These are phyloP conservation scores for roundworm (Caenorhabditis elegans) DNA, from an alignment of 1,140 invertebrate genomes.

Conservation along the genomic window DNA sequence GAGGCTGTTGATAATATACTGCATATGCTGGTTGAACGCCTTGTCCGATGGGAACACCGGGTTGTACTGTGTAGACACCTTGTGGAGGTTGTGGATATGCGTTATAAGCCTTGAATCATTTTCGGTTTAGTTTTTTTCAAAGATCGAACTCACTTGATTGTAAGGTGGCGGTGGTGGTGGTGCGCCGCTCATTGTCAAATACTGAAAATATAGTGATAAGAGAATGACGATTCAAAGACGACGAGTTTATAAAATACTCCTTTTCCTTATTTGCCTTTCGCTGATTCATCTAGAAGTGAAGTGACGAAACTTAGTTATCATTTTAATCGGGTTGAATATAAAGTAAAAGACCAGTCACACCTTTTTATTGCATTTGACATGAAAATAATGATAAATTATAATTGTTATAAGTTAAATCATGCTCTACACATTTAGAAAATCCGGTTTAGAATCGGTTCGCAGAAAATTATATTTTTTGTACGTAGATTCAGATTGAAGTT, in stretches of 20 bases:
- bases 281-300: not conserved
- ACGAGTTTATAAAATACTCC: conserved; percentile 27
- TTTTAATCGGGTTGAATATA: not conserved
- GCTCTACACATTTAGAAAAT: not conserved
- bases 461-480: not conserved
- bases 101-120: not conserved
- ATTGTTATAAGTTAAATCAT: no score
- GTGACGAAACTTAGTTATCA: not conserved
- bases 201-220: conserved; percentile 19
- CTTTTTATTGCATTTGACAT: not conserved
- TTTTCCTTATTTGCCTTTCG: not conserved
- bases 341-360: not conserved
- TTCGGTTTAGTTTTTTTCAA: not conserved
- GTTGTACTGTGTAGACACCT: conserved; percentile 1
- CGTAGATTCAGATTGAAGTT: not conserved
- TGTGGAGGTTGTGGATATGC: not conserved
- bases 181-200: not conserved
- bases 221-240: not conserved
- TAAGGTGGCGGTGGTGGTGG: conserved; percentile 1
- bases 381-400: conserved; percentile 20
- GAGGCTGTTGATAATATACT: conserved; percentile 9
- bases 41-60: conserved; percentile 1
- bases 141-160: not conserved
- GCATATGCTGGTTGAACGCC: conserved; percentile 19
- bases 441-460: not conserved